These are phyloP conservation scores for Acheta domesticus DNA, from an alignment of 2,888 invertebrate genomes.

Conservation along the genomic window DNA sequence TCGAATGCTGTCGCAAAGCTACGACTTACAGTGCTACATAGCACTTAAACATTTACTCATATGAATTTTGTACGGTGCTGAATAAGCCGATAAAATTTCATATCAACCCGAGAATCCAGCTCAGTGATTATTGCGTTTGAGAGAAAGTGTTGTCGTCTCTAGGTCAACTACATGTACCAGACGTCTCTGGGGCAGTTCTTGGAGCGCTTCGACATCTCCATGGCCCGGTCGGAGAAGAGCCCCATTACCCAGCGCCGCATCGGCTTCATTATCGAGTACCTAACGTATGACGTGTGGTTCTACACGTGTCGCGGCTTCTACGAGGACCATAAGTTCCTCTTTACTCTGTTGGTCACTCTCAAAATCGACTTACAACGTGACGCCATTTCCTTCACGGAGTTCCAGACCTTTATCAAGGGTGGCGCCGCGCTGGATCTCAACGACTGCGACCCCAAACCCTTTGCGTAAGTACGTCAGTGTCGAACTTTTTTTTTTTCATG, in stretches of 20 bases:
- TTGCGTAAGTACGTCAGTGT: not conserved
- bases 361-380: constrained; percentile 76
- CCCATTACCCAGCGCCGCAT: constrained; percentile 64
- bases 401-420: constrained; percentile 78
- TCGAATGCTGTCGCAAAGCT: too few relatives aligned
- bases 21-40: too few relatives aligned
- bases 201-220: constrained; percentile 79
- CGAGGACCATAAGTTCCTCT: constrained; percentile 80
- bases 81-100: too few relatives aligned
- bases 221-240: constrained; percentile 65
- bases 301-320: constrained; percentile 75
- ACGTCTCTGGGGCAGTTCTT: constrained; percentile 82
- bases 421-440: constrained; percentile 85
- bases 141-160: not conserved
- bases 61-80: too few relatives aligned
- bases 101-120: too few relatives aligned
- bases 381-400: constrained; percentile 69
- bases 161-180: constrained; percentile 78
- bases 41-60: too few relatives aligned
- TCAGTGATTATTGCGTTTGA: too few relatives aligned
- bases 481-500: too few relatives aligned
- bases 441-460: constrained; percentile 71
- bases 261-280: constrained; percentile 70
- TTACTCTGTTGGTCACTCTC: constrained; percentile 72
- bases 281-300: constrained; percentile 76